Evolutionary conservation across 2,113 vertebrate species (phyloP).

Genomic region (Chaetops frenatus): DNA sequence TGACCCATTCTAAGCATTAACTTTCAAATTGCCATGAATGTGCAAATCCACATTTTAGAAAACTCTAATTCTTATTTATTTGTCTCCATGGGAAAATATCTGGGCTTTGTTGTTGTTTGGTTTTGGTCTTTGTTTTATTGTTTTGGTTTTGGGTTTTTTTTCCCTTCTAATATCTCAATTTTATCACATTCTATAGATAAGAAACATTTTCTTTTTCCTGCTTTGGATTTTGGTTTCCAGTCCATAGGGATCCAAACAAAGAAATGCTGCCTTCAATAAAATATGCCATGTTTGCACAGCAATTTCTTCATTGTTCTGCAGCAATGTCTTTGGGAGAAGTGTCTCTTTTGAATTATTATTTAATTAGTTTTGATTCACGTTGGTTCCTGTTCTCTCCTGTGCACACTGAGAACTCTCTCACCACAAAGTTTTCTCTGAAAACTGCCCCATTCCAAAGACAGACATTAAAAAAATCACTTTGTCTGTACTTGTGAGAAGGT

Average conservation of each 20-base stretch:
- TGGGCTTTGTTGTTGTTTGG: background rate
- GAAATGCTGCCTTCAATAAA: background rate
- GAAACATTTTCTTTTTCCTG: background rate
- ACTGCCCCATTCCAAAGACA: background rate
- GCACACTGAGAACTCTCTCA: background rate
- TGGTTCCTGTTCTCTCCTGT: background rate
- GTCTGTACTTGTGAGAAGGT: background rate
- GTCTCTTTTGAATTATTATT: constrained; percentile 36
- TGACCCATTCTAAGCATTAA: background rate
- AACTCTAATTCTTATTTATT: background rate
- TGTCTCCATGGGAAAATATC: background rate
- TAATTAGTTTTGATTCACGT: constrained; percentile 43
- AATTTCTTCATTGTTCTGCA: background rate
- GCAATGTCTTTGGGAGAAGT: background rate
- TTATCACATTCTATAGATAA: background rate
- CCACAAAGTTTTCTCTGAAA: background rate
- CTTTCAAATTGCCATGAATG: background rate
- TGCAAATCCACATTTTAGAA: background rate
- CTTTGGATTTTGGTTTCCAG: background rate
- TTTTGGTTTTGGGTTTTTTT: background rate
- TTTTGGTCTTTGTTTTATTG: background rate
- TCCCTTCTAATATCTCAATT: background rate
- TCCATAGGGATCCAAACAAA: background rate
- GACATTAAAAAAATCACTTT: background rate
- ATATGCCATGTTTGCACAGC: background rate